Base-by-base conservation (phyloP, 2,113 vertebrate genomes). In the Sorex araneus region DNA sequence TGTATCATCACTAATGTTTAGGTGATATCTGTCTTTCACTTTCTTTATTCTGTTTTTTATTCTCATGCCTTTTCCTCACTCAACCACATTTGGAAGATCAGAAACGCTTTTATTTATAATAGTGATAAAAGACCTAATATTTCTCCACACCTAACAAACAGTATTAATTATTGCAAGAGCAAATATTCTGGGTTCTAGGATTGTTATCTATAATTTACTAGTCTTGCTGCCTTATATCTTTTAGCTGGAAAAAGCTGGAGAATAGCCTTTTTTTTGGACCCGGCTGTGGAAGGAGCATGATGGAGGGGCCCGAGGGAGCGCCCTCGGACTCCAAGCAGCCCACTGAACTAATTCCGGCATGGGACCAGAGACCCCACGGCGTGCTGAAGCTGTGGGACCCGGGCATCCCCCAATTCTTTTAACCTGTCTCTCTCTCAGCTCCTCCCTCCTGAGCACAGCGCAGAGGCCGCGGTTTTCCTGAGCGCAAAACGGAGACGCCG, bases 31-130 rank as follows among this genome's bases (percentile, higher is more conserved):
- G 57, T 86, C 69, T 71, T 54, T 80, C 60, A 78, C 30, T 80
- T 73, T 50, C 6, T 73, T 43, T 69, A 54, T 32, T 84, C 30
- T 94, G 54, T 45, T 74, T 84, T 43, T 13, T 5, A 71, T 86
- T 92, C 40, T 12, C 80, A 6, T 47, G 60, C 47, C 89, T 93
- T 63, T 32, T 69, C 95, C 19, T 76, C 16, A 89, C n/a, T 84
- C 19, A 23, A 18, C 9, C 45, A 50, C 67, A 45, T 1, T 50
- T 47, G 3, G 3, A 50, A 8, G 25, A 1, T 40, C 45, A 83
- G 63, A 88, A 21, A 34, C 64, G 1, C 6, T 12, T 40, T 75
- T 40, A 63, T 80, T 67, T 64, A 3, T 0, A 6, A 21, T 75
- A 1, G 27, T 50, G 30, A 3, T 1, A 15, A 69, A 28, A 60